Base-by-base conservation (phyloP, 2,888 invertebrate genomes). In the Malacosoma neustria region DNA sequence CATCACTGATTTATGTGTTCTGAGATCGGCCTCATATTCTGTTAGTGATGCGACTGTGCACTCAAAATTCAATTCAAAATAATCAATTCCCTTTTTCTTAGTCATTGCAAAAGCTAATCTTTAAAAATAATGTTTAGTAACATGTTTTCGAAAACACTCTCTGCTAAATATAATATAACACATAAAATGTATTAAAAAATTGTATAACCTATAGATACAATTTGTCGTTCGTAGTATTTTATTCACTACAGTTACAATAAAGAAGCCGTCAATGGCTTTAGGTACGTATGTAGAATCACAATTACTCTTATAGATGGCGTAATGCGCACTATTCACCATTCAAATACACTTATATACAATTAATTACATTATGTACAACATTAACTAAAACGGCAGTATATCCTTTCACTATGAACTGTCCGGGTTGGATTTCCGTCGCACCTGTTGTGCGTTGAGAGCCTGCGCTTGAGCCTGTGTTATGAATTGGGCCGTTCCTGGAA, bases 351-450 rank as follows among this genome's bases (percentile, higher is more conserved):
- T 72, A 66, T 69, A 48, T 67, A 68, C 67, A 71, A 42, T 60
- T 40, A 61, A 58, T 54, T 62, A 62, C 57, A 55, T 22, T 22
- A 22, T 22, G 9, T 22, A 22, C 22, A 22, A 9, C 7, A 9
- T 22, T 22, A 7, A 22, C 22, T 22, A 22, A 22, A 9, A 9
- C 6, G 68, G 65, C 62, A 67, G 61, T 64, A 58, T 45, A 22
- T 9, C 9, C 48, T 38, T 53, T 62, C 61, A 77, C 81, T 82
- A 84, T 66, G 82, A 84, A 62, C 82, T 82, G 61, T 85, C 85
- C 29, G 82, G 71, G 52, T 84, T 84, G n/a, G 85, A 85, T 77
- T 85, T 84, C 59, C 85, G 71, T 41, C 85, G 60, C 50, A 81
- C 81, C 53, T 82, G 84, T 29, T 82, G 84, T 30, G 79, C 66